These are phyloP conservation scores for Dicycla oo DNA, from an alignment of 2,888 invertebrate species.

Conservation along the genomic window DNA sequence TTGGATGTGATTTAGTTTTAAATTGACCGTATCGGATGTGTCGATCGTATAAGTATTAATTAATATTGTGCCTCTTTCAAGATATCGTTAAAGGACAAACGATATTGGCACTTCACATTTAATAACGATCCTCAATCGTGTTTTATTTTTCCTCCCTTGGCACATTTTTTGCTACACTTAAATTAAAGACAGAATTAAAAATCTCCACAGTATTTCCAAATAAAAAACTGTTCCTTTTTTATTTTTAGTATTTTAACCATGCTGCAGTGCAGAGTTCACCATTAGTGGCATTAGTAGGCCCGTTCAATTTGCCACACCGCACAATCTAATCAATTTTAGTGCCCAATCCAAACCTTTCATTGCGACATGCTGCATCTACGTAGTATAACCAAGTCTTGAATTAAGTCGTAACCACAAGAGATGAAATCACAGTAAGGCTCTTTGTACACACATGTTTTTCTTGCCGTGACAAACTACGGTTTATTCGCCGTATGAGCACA, in stretches of 20 bases:
- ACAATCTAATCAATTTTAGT: not conserved
- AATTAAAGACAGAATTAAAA: not conserved
- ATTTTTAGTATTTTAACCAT: too few relatives aligned
- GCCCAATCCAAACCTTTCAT: slow-evolving; percentile 7
- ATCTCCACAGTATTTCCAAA: not conserved
- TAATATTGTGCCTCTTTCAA: slow-evolving; percentile 1
- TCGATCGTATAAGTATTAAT: not conserved
- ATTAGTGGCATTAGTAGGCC: not conserved
- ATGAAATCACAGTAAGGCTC: not conserved
- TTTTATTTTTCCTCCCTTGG: not conserved
- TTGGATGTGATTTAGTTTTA: slow-evolving; percentile 17
- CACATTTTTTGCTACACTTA: not conserved
- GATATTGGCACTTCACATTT: not conserved
- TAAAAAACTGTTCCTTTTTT: too few relatives aligned
- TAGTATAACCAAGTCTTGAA: not conserved
- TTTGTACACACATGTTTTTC: too few relatives aligned
- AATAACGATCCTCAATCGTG: not conserved
- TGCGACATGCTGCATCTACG: not conserved
- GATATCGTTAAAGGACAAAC: not conserved
- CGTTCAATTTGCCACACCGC: not conserved
- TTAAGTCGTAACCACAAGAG: slow-evolving; percentile 1
- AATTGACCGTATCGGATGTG: slow-evolving; percentile 13
- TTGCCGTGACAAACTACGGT: too few relatives aligned
- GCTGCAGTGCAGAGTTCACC: not conserved
- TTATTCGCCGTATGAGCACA: too few relatives aligned